phyloP scores from a whole-genome alignment of 2,797 vertebrate species.

The Dryobates pubescens region DNA sequence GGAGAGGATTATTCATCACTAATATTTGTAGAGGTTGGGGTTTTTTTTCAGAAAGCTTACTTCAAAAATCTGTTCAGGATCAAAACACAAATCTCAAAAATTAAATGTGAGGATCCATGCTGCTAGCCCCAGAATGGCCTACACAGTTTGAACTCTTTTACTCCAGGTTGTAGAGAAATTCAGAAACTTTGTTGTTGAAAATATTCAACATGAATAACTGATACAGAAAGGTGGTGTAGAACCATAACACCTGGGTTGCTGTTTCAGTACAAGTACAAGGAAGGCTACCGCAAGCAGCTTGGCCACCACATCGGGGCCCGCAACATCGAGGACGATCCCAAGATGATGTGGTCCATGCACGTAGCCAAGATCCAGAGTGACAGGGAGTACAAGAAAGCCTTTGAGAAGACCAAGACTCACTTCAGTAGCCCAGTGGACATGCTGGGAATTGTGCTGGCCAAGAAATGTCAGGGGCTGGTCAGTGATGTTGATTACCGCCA shows the following conservation, averaged over 20 bases:
- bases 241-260: background rate
- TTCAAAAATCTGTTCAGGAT: background rate
- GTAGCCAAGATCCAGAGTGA: conserved; percentile 73
- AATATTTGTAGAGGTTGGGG: background rate
- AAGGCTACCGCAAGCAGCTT: conserved; percentile 87
- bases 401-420: conserved; percentile 86
- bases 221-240: background rate
- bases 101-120: background rate
- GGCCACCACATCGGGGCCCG: conserved; percentile 93
- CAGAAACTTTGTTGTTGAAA: background rate
- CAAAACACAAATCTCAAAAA: background rate
- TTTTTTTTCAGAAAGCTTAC: background rate
- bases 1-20: background rate
- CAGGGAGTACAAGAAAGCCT: conserved; percentile 88
- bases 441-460: conserved; percentile 88
- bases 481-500: conserved; percentile 89
- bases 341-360: conserved; percentile 87
- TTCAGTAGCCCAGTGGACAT: conserved; percentile 90
- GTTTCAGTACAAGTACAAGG: conserved; percentile 90
- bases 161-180: background rate
- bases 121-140: background rate
- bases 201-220: background rate
- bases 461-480: conserved; percentile 91
- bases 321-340: conserved; percentile 87
- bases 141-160: background rate